A percentile compares a stretch with the other conserved stretches of the same genome.
These are phyloP conservation scores for Sympetrum striolatum DNA, from an alignment of 2,888 invertebrate genomes.

Conservation along the genomic window DNA sequence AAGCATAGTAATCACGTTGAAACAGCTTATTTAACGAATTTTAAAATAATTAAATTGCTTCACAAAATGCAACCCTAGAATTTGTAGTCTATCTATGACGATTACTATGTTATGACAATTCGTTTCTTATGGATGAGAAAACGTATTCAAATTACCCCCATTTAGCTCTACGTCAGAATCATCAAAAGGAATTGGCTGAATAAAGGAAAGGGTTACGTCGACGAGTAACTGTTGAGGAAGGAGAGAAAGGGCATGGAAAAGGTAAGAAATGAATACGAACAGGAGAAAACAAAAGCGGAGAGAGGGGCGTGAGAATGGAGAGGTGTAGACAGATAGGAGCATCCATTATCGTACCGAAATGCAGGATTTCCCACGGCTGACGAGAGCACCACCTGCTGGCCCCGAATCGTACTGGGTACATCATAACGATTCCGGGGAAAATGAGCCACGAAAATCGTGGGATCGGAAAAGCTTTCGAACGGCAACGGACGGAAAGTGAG, in stretches of 20 bases:
- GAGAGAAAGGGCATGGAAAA: not conserved
- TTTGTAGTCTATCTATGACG: too few relatives aligned
- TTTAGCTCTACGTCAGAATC: too few relatives aligned
- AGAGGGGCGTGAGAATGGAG: slow-evolving; percentile 14
- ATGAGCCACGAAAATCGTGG: not conserved
- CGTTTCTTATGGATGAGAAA: too few relatives aligned
- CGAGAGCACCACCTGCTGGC: not conserved
- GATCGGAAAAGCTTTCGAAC: not conserved
- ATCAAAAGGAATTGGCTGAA: not conserved
- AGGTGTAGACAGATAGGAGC: slow-evolving; percentile 28
- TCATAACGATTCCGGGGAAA: not conserved
- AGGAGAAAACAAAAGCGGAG: not conserved
- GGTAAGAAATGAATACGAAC: too few relatives aligned
- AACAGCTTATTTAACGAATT: too few relatives aligned
- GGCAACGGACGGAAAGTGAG: not conserved
- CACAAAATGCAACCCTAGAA: too few relatives aligned
- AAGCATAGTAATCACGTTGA: too few relatives aligned
- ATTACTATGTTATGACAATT: too few relatives aligned
- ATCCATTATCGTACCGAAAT: slow-evolving; percentile 2
- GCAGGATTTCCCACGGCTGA: not conserved
- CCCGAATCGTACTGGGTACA: not conserved
- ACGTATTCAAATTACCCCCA: too few relatives aligned
- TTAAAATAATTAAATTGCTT: too few relatives aligned
- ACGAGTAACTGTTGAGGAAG: not conserved
- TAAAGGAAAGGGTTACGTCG: not conserved